A percentile compares a stretch with the other conserved stretches of the same genome.
These are phyloP conservation scores for Eupsilia transversa DNA, from an alignment of 2,888 invertebrate species.

Conservation along the genomic window DNA sequence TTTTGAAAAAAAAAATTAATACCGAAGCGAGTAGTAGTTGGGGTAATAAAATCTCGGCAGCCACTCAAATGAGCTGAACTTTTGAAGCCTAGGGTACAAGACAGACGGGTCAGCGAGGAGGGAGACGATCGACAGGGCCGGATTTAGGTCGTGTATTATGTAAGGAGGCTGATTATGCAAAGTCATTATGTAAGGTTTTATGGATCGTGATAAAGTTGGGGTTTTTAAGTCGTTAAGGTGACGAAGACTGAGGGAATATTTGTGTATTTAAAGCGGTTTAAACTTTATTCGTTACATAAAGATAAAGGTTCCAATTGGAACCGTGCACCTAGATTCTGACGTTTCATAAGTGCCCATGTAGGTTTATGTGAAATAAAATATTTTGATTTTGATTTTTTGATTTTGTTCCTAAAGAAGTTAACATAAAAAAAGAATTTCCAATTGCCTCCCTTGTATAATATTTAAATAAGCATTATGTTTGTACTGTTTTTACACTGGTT, in stretches of 20 bases:
- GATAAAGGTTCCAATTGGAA: too few relatives aligned
- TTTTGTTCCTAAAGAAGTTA: background rate
- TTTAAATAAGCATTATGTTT: too few relatives aligned
- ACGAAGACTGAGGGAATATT: too few relatives aligned
- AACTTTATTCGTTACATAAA: background rate
- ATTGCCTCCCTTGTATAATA: background rate
- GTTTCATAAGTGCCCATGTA: too few relatives aligned
- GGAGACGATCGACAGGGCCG: constrained; percentile 84
- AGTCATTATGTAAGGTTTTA: background rate
- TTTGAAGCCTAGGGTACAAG: constrained; percentile 90
- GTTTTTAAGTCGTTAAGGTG: background rate
- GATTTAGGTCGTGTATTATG: constrained; percentile 60
- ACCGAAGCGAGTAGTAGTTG: constrained; percentile 88
- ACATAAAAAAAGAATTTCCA: background rate
- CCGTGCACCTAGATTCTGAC: too few relatives aligned
- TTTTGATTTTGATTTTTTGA: too few relatives aligned
- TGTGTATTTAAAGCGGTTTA: background rate
- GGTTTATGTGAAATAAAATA: too few relatives aligned
- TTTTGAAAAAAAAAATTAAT: constrained; percentile 82
- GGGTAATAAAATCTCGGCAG: constrained; percentile 90
- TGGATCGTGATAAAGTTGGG: background rate
- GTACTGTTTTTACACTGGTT: background rate
- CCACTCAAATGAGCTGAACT: constrained; percentile 91
- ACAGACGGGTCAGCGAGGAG: constrained; percentile 89
- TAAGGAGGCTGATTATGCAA: background rate